Percentiles rank a stretch among this genome's conserved stretches.
Evolutionary conservation across 2,113 vertebrate genomes (phyloP).

Genomic region (Neomonachus schauinslandi): DNA sequence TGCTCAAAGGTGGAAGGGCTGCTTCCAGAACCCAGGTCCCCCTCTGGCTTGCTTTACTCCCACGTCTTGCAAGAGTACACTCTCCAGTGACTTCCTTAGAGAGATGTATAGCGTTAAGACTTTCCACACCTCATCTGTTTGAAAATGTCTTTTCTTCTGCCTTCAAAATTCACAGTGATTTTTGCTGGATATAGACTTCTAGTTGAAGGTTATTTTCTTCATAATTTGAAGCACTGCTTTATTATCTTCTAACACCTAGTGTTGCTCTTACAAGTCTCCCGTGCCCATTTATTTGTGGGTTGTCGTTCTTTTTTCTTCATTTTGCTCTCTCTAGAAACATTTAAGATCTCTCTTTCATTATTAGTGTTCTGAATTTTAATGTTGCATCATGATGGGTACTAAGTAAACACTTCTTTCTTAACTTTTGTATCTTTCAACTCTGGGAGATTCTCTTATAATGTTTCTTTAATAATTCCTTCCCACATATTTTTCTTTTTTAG

Average conservation of each 20-base stretch:
- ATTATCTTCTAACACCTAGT: neutral
- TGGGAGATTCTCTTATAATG: neutral
- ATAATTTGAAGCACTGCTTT: neutral
- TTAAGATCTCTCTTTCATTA: neutral
- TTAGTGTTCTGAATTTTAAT: neutral
- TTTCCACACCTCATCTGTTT: neutral
- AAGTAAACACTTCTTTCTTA: neutral
- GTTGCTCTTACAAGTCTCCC: neutral
- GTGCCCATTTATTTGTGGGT: neutral
- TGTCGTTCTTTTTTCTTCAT: neutral
- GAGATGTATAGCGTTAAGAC: neutral
- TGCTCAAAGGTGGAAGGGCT: neutral
- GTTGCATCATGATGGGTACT: neutral
- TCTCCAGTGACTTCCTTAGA: neutral
- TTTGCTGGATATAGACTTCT: neutral
- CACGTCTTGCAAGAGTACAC: neutral
- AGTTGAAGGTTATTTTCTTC: neutral
- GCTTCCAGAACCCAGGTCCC: neutral
- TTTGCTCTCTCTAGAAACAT: neutral
- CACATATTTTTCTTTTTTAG: neutral
- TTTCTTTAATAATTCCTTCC: neutral
- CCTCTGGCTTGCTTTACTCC: neutral
- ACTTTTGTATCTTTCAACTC: neutral
- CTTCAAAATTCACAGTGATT: slow-evolving; percentile 15
- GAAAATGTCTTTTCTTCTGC: slow-evolving; percentile 27